Base-by-base conservation (phyloP, 2,797 vertebrate species). In the Masticophis lateralis region DNA sequence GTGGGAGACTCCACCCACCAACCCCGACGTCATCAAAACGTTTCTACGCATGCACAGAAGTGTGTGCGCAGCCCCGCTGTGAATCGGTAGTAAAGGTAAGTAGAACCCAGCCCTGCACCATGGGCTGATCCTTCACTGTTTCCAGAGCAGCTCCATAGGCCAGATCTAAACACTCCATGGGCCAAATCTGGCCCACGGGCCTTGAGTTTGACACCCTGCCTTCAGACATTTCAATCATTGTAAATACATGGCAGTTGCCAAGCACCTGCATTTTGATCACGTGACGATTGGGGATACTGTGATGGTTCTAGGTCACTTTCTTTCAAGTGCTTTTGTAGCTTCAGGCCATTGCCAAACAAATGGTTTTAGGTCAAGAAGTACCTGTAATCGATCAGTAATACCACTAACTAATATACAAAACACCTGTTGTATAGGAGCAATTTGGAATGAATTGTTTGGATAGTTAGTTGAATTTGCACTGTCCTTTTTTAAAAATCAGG, bases 111-210 rank as follows among this genome's bases (percentile, higher is more conserved):
- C 47, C 47, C 0, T 47, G 47, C 47, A 47, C 47, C 47, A 47
- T 47, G 47, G 56, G 56, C 16, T 16, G 56, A 57, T 57, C 14
- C 56, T 57, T 57, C 56, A 57, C 56, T 57, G 16, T 57, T 57
- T 57, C 56, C 56, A 57, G 56, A 4, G 56, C 2, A 2, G 55
- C 12, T 55, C 11, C 1, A 12, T 57, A 1, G 14, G 56, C 56
- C 56, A 57, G 56, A 57, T 57, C 1, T 57, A 57, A 57, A 16
- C 56, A 16, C 14, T 16, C 4, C 14, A 5, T 0, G 0, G 56
- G 1, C 0, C 4, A 0, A 5, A 57, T 57, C 56, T 57, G 16
- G 56, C 56, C 0, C 56, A 1, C 1, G 14, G 0, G 16, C 14
- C 56, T 57, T 57, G 56, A 57, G 56, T 16, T 57, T 57, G 16